Evolutionary conservation across 2,797 vertebrate genomes (phyloP).

Genomic region (Silurus aristotelis): DNA sequence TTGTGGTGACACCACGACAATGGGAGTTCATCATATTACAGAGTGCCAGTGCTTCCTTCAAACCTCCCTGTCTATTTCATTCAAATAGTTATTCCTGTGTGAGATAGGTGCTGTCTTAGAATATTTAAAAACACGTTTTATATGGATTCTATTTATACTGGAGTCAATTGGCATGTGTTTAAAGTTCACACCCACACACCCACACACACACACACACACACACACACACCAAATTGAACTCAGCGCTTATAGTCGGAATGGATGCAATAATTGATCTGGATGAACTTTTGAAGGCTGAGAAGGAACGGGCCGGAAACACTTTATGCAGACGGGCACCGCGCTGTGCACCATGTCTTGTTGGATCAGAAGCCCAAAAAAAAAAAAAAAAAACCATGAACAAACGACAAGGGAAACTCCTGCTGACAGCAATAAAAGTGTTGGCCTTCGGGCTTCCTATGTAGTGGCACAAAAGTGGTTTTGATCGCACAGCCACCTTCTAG

Average conservation of each 20-base stretch:
- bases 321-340: slow-evolving; percentile 38
- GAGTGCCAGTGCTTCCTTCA: slow-evolving; percentile 78
- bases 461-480: slow-evolving; percentile 60
- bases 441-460: slow-evolving; percentile 58
- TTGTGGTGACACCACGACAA: slow-evolving; percentile 87
- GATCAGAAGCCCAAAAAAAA: slow-evolving; percentile 46
- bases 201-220: background rate
- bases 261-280: slow-evolving; percentile 15
- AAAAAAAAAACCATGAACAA: slow-evolving; percentile 50
- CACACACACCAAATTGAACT: background rate
- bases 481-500: slow-evolving; percentile 47
- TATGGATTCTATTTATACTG: background rate
- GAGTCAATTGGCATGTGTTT: background rate
- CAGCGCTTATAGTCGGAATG: background rate
- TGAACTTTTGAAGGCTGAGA: slow-evolving; percentile 15
- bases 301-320: slow-evolving; percentile 38
- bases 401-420: slow-evolving; percentile 60
- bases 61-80: slow-evolving; percentile 81
- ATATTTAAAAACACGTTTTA: slow-evolving; percentile 63
- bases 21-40: slow-evolving; percentile 81
- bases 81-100: slow-evolving; percentile 79
- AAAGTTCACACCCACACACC: background rate
- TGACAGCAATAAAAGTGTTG: slow-evolving; percentile 61
- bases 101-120: slow-evolving; percentile 67
- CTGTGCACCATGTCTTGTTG: slow-evolving; percentile 40